Evolutionary conservation across 2,113 vertebrate species (phyloP).

Genomic region (Scomber scombrus): DNA sequence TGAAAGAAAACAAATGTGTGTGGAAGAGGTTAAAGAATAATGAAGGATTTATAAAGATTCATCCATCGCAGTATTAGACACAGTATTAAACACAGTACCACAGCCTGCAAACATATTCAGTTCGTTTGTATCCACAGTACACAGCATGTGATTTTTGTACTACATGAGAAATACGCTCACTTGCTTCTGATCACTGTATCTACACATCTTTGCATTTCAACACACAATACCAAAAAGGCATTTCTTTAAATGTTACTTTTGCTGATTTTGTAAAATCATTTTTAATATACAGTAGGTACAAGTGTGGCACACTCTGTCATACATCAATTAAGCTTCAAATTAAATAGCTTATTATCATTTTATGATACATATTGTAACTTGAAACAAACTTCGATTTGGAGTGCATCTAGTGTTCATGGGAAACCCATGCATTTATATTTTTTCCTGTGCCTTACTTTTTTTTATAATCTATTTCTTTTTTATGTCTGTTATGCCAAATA

Average conservation of each 20-base stretch:
- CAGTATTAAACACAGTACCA: conserved; percentile 26
- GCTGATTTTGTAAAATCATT: conserved; percentile 56
- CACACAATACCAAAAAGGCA: conserved; percentile 35
- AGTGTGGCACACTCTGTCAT: conserved; percentile 69
- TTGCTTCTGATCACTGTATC: conserved; percentile 56
- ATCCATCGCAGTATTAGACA: conserved; percentile 28
- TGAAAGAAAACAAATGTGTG: conserved; percentile 13
- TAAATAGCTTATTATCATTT: conserved; percentile 65
- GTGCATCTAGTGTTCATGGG: conserved; percentile 92
- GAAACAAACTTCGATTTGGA: conserved; percentile 99
- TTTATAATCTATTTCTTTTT: conserved; percentile 67
- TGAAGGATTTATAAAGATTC: conserved; percentile 21
- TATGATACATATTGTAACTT: conserved; percentile 83
- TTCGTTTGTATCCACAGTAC: conserved; percentile 28
- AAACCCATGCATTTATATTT: conserved; percentile 84
- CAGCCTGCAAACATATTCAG: conserved; percentile 31
- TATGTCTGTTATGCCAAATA: conserved; percentile 66
- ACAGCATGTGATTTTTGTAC: conserved; percentile 43
- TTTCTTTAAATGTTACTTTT: conserved; percentile 53
- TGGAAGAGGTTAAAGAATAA: not conserved
- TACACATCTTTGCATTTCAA: conserved; percentile 51
- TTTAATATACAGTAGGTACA: conserved; percentile 72
- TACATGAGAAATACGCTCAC: conserved; percentile 28
- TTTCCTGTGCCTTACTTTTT: conserved; percentile 69
- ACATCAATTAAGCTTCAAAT: conserved; percentile 66